Evolutionary conservation across 2,113 vertebrate species (phyloP).

Genomic region (Syrrhaptes paradoxus): DNA sequence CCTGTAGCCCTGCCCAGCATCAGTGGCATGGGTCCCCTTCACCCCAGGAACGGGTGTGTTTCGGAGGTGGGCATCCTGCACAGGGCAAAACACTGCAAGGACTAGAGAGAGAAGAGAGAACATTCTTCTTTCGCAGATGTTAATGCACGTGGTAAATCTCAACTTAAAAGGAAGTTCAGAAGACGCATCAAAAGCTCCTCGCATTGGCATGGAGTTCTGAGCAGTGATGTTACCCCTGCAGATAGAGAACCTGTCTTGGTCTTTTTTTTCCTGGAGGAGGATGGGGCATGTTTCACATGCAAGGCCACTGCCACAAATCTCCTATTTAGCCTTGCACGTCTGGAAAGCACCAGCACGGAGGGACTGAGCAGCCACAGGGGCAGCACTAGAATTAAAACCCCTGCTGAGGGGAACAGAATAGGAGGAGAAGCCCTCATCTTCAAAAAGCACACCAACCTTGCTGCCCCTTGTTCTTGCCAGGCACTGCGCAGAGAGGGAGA

Average conservation of each 20-base stretch:
- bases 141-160: neutral
- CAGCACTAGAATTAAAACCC: neutral
- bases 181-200: neutral
- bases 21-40: neutral
- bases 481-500: neutral
- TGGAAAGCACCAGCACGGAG: neutral
- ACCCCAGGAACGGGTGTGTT: neutral
- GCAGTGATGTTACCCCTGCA: neutral
- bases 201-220: neutral
- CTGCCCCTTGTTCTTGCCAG: neutral
- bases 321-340: fast-evolving
- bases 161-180: neutral
- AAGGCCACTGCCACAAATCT: neutral
- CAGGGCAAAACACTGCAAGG: neutral
- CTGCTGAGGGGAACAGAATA: neutral
- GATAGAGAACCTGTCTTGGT: neutral
- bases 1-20: neutral
- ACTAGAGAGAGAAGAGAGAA: neutral
- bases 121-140: neutral
- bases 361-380: neutral
- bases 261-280: neutral
- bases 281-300: neutral
- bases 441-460: neutral
- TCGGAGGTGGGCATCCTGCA: neutral
- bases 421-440: neutral